Evolutionary conservation across 2,113 vertebrate genomes (phyloP).

Genomic region (Oncorhynchus masou): DNA sequence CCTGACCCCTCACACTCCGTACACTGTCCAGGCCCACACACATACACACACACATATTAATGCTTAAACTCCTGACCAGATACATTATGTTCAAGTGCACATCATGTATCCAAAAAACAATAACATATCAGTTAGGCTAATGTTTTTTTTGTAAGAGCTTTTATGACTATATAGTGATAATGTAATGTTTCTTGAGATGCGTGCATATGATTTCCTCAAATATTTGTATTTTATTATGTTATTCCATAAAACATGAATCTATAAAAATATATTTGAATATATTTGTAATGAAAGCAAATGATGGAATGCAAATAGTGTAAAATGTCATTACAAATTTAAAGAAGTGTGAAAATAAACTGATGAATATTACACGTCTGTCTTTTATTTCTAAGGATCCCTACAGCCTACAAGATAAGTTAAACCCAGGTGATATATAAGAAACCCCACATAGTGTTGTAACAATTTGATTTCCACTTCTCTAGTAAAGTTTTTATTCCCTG

Average conservation of each 20-base stretch:
- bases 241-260: neutral
- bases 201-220: neutral
- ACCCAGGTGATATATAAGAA: neutral
- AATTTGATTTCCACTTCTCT: slow-evolving; percentile 30
- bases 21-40: neutral
- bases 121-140: neutral
- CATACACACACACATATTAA: slow-evolving; percentile 3
- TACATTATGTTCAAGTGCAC: too few species aligned
- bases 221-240: neutral
- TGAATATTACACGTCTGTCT: slow-evolving; percentile 12
- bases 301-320: neutral
- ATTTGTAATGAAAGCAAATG: slow-evolving; percentile 8
- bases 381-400: slow-evolving; percentile 23
- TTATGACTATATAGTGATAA: neutral
- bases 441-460: slow-evolving; percentile 23
- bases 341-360: neutral
- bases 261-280: neutral
- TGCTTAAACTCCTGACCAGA: too few species aligned
- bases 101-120: neutral
- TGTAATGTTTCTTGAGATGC: too few species aligned
- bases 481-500: slow-evolving; percentile 41
- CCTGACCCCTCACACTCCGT: neutral
- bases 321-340: neutral
- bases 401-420: slow-evolving; percentile 17
- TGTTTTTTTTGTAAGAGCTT: neutral